phyloP scores from a whole-genome alignment of 2,888 invertebrate genomes.

The Hermaeophaga mercurialis region DNA sequence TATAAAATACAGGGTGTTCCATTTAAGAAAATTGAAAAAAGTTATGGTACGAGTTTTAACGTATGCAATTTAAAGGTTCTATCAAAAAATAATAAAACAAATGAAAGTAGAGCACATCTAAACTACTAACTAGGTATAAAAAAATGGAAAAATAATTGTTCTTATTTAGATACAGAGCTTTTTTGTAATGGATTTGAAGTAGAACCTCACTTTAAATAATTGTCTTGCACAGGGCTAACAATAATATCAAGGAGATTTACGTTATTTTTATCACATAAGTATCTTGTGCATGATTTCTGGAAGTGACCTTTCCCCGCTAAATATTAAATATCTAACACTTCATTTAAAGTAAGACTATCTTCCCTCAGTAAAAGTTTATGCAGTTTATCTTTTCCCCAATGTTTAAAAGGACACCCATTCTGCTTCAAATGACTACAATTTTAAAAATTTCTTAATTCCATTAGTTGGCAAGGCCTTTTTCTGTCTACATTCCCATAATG shows the following conservation, averaged over 20 bases:
- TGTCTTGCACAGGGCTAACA: conserved; percentile 31
- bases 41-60: no score
- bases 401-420: conserved; percentile 41
- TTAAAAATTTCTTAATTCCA: conserved; percentile 31
- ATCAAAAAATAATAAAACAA: no score
- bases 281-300: conserved; percentile 31
- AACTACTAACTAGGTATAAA: no score
- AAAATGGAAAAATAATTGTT: no score
- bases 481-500: conserved; percentile 39
- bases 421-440: conserved; percentile 21
- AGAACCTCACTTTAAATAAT: no score
- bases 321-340: conserved; percentile 21
- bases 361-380: conserved; percentile 4
- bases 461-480: conserved; percentile 30
- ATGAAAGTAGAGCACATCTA: no score
- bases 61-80: no score
- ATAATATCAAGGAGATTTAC: conserved; percentile 15
- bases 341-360: conserved; percentile 5
- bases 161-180: no score
- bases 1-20: no score
- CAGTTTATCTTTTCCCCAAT: conserved; percentile 21
- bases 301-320: conserved; percentile 23
- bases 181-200: no score
- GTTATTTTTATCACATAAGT: conserved; percentile 22
- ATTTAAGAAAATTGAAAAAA: no score